Evolutionary conservation across 2,888 invertebrate genomes (phyloP), one percentile per base, ranked within the genome.

Genomic region (Cecidostiba fungosa): DNA sequence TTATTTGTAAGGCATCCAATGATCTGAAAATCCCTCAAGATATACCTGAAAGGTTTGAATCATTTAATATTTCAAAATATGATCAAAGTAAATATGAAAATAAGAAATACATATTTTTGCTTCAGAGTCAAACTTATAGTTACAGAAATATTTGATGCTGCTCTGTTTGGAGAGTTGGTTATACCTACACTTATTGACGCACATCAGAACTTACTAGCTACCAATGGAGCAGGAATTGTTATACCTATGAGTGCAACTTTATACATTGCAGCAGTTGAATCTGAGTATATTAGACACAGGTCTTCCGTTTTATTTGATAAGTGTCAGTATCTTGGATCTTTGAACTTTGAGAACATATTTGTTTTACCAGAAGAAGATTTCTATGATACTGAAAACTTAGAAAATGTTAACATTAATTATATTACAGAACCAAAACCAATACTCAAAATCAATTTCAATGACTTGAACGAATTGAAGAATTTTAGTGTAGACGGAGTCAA

Each of bases 71-170:
- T 43, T 32, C 4, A 12, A 16, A 39, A 50, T 77, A 70, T 50
- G 19, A n/a, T 47, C 47, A n/a, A n/a, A 36, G 54, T 16, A 39
- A 86, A 76, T 47, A 54, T 4, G 5, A 77, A 50, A 69, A n/a
- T 62, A 74, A 74, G 32, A 12, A n/a, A 14, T 76, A 23, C n/a
- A 3, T 29, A 72, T 62, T 69, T 73, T 78, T 59, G 50, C 87
- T 85, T 39, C 77, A 91, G 93, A 90, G 94, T 95, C 29, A 95
- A 95, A 81, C 91, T 97, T 72, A 92, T 97, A 80, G 94, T 97
- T 0, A 97, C 97, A 3, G 97, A 98, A 93, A 95, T 96, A 87
- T 96, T 97, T 94, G 97, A 97, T 94, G 96, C 96, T 77, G 97
- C 96, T 0, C 91, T 97, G 39, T 96, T 97, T 92, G 97, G 97